Base-by-base conservation (phyloP, 2,888 invertebrate species). In the Zhuqinia jingwanae region DNA sequence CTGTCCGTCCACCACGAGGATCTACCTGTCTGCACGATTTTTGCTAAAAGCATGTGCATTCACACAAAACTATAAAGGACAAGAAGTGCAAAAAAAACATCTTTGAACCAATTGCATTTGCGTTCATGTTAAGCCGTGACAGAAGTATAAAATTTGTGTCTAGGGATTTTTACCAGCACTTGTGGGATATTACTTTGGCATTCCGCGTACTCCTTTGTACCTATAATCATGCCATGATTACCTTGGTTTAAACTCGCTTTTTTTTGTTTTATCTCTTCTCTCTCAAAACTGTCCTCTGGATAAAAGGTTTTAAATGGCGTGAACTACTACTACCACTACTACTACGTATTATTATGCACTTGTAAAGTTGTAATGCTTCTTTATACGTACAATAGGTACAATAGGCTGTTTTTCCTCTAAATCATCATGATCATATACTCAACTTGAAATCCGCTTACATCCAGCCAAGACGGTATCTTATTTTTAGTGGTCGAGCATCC, bases 371-470 rank as follows among this genome's bases (percentile, higher is more conserved):
- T n/a, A n/a, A n/a, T n/a, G n/a, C n/a, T n/a, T n/a, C n/a, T n/a
- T n/a, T n/a, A n/a, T n/a, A n/a, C n/a, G n/a, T n/a, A n/a, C n/a
- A n/a, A n/a, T n/a, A n/a, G n/a, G n/a, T n/a, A n/a, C n/a, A n/a
- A n/a, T n/a, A 50, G 25, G 20, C 70, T 73, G 25, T 47, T 47
- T 50, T 45, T 45, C 53, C 75, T 53, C 75, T 30, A 25, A 25
- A 45, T 22, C 42, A n/a, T 47, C 50, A 75, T 75, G n/a, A 53
- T 75, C 75, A 53, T 75, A 36, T 8, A 75, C 50, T 75, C 75
- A 75, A 75, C 5, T 75, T 27, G 75, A 75, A 53, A 27, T 75
- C 75, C 75, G 75, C 75, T 75, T 53, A 27, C 53, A 75, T 75
- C 50, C 75, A 75, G 27, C 75, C 10, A 20, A 56, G 13, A n/a